Percentiles rank a stretch among this genome's conserved stretches.
Evolutionary conservation across 2,888 invertebrate genomes (phyloP).

Genomic region (Apantesis nais): DNA sequence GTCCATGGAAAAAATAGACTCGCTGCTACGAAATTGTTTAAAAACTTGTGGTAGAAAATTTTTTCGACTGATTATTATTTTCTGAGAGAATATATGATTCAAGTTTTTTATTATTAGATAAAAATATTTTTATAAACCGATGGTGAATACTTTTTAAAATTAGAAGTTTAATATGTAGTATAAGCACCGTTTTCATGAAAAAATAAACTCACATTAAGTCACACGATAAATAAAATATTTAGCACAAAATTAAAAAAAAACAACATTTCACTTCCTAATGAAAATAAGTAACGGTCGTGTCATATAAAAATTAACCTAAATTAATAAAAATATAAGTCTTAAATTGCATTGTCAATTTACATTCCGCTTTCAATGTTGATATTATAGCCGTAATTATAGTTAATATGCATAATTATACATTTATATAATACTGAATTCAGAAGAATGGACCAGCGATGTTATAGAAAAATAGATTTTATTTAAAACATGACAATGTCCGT

Average conservation of each 20-base stretch:
- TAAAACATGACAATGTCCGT: constrained; percentile 60
- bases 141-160: constrained; percentile 4
- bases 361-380: constrained; percentile 78
- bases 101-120: constrained; percentile 21
- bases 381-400: constrained; percentile 52
- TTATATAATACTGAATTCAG: constrained; percentile 41
- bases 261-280: constrained; percentile 10
- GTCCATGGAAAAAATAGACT: constrained; percentile 41
- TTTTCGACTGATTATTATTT: constrained; percentile 22
- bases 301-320: constrained; percentile 25
- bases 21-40: constrained; percentile 33
- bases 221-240: constrained; percentile 6
- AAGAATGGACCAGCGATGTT: constrained; percentile 66
- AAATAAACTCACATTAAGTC: constrained; percentile 5
- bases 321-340: constrained; percentile 28
- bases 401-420: constrained; percentile 31
- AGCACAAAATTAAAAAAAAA: constrained; percentile 14
- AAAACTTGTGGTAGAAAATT: constrained; percentile 21
- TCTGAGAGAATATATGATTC: constrained; percentile 24
- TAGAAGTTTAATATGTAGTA: constrained; percentile 11
- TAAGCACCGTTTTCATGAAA: constrained; percentile 18
- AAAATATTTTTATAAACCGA: constrained; percentile 37
- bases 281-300: constrained; percentile 9
- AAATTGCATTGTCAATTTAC: constrained; percentile 63
- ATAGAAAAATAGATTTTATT: constrained; percentile 55